Evolutionary conservation across 35 echinoderm and acorn worm genomes (phyloP).

Genomic region (Acanthaster planci): DNA sequence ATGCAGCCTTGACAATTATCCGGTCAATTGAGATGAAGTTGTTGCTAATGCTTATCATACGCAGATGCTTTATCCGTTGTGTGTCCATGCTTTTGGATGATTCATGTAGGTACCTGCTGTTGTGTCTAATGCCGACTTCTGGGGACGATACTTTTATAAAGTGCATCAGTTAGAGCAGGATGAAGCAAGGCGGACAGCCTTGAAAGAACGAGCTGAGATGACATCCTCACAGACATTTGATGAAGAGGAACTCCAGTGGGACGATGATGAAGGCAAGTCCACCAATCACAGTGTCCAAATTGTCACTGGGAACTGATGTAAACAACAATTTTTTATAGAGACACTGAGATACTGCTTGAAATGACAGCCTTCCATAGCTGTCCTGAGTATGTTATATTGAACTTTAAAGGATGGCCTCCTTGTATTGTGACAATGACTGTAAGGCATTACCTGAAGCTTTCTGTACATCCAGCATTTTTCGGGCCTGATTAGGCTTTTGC

Average conservation of each 20-base stretch:
- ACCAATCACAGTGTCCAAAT: no score
- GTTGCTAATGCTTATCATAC: background rate
- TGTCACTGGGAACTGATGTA: no score
- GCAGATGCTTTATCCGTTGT: background rate
- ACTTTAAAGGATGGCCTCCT: no score
- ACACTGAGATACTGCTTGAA: no score
- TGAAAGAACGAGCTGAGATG: constrained; percentile 94
- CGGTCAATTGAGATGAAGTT: background rate
- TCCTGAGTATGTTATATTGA: no score
- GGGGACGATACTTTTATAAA: constrained; percentile 94
- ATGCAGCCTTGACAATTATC: no score
- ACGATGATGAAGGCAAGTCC: constrained; percentile 89
- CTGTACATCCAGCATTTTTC: no score
- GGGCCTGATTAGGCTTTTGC: no score
- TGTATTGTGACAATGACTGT: no score
- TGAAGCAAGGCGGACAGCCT: constrained; percentile 76
- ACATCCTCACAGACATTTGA: constrained; percentile 85
- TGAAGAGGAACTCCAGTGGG: constrained; percentile 93
- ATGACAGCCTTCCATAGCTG: no score
- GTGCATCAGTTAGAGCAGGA: constrained; percentile 85
- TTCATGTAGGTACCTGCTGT: constrained; percentile 77
- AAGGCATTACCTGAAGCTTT: no score
- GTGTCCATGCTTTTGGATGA: background rate
- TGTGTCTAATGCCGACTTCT: constrained; percentile 93
- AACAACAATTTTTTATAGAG: no score